A percentile compares a stretch with the other conserved stretches of the same genome.
Evolutionary conservation across 2,113 vertebrate genomes (phyloP).

Genomic region (Jaculus jaculus): DNA sequence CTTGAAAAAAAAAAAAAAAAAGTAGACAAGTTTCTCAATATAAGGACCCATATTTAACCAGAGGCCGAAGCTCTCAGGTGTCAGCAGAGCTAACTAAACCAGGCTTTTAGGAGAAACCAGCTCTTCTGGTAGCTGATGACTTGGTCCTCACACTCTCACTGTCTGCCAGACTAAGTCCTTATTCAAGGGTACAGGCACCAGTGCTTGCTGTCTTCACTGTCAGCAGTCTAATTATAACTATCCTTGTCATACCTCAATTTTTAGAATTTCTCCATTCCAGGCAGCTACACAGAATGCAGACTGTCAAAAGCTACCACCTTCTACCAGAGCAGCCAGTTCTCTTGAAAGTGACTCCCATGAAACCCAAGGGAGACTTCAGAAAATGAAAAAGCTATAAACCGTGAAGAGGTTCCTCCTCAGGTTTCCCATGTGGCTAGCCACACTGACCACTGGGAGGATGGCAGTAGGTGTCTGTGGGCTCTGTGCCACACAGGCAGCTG

Average conservation of each 20-base stretch:
- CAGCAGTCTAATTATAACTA: conserved; percentile 12
- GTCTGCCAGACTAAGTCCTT: neutral
- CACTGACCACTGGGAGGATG: neutral
- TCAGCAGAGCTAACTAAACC: neutral
- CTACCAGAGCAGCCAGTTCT: neutral
- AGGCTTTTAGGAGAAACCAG: neutral
- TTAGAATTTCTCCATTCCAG: neutral
- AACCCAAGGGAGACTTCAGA: conserved; percentile 28
- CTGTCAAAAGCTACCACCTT: neutral
- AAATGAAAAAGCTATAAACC: conserved; percentile 29
- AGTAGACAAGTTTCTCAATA: neutral
- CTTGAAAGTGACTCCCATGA: conserved; percentile 5
- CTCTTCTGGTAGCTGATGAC: neutral
- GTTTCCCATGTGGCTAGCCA: conserved; percentile 67
- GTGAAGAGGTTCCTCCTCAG: conserved; percentile 42
- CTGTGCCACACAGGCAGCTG: neutral
- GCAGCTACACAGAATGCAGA: conserved; percentile 33
- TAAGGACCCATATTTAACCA: neutral
- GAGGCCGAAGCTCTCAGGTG: neutral
- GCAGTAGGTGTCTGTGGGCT: neutral
- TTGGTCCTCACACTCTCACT: neutral
- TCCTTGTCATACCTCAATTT: neutral
- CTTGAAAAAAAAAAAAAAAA: too few species aligned
- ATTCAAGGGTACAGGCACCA: neutral
- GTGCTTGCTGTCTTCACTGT: neutral